Evolutionary conservation across 1,140 invertebrate species (phyloP).

Genomic region (Teleogryllus occipitalis): DNA sequence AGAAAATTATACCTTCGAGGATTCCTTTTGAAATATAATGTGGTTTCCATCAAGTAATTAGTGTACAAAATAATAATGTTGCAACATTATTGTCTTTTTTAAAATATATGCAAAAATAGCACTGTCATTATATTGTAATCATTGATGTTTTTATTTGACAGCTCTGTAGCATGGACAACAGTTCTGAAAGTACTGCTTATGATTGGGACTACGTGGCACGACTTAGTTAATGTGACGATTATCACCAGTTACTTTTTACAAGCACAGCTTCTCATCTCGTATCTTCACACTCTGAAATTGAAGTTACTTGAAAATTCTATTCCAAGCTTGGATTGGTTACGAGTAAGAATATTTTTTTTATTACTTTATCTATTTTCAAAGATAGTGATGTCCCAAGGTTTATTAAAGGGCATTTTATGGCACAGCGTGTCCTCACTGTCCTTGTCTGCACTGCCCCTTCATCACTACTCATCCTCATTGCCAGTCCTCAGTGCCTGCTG

Average conservation of each 20-base stretch:
- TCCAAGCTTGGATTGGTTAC: conserved; percentile 64
- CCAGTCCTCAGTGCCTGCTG: too few species aligned
- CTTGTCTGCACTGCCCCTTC: too few species aligned
- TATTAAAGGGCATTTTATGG: too few species aligned
- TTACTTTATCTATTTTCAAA: conserved; percentile 7
- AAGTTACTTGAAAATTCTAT: conserved; percentile 62
- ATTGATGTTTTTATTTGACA: not conserved
- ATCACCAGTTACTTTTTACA: conserved; percentile 71
- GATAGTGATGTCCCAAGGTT: too few species aligned
- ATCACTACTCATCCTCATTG: too few species aligned
- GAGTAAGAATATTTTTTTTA: conserved; percentile 38
- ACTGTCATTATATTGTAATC: not conserved
- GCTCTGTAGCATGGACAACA: conserved; percentile 31
- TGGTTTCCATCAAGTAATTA: not conserved
- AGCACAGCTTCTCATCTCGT: conserved; percentile 62
- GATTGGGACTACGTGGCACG: conserved; percentile 60
- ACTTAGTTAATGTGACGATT: conserved; percentile 67
- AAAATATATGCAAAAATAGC: not conserved
- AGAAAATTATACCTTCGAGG: not conserved
- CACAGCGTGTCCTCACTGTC: too few species aligned
- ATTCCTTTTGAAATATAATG: not conserved
- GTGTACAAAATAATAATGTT: not conserved
- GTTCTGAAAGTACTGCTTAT: conserved; percentile 51
- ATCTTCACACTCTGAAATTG: conserved; percentile 57
- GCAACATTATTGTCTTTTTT: not conserved